Conservation (phyloP, 2,888 invertebrate genomes). For the Urechis unicinctus region DNA sequence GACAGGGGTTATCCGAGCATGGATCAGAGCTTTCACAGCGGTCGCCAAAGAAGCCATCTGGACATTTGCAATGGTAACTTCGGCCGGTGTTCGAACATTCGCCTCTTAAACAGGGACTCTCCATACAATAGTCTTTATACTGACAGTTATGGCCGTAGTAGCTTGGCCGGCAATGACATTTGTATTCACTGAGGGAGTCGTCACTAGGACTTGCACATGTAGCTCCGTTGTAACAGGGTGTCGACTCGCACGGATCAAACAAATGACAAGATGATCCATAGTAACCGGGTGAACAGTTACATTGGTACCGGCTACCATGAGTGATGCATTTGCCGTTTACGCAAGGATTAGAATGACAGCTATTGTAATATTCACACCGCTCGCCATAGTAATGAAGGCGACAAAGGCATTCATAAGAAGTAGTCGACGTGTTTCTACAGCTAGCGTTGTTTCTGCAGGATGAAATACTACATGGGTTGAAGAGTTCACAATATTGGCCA, state of each 20-base stretch:
- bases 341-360: conserved; percentile 18
- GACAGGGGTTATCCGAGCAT: conserved; percentile 17
- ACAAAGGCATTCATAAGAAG: conserved; percentile 28
- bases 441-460: conserved; percentile 19
- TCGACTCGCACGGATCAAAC: neutral
- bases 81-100: conserved; percentile 7
- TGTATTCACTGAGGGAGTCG: conserved; percentile 8
- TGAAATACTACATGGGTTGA: conserved; percentile 14
- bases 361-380: conserved; percentile 30
- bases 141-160: conserved; percentile 16
- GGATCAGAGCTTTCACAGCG: conserved; percentile 18
- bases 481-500: conserved; percentile 17
- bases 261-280: neutral
- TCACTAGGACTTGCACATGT: neutral
- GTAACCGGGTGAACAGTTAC: neutral
- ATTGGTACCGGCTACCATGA: neutral
- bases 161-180: conserved; percentile 13
- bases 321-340: neutral
- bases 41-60: conserved; percentile 13
- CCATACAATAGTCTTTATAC: conserved; percentile 10
- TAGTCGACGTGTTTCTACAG: conserved; percentile 20
- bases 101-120: conserved; percentile 14
- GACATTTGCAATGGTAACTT: conserved; percentile 11
- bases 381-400: conserved; percentile 29
- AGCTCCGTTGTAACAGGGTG: neutral